These are phyloP conservation scores for Lagocephalus sceleratus DNA, from an alignment of 2,797 vertebrate genomes.

Conservation along the genomic window DNA sequence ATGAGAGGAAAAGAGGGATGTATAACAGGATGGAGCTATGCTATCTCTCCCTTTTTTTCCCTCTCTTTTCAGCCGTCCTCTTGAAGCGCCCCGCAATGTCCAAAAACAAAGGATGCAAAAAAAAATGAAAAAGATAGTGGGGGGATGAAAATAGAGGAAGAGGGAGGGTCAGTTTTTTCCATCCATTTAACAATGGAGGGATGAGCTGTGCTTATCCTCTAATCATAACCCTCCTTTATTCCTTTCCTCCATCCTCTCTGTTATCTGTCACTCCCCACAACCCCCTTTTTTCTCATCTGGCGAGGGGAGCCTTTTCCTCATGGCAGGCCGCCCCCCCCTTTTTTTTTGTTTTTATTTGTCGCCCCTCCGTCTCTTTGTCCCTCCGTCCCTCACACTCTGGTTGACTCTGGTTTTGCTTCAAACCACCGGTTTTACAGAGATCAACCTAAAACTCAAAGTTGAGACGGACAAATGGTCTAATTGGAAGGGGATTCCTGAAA, in stretches of 20 bases:
- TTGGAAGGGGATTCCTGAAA: no score
- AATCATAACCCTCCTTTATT: slow-evolving; percentile 67
- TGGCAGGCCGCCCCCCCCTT: slow-evolving; percentile 26
- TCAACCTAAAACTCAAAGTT: not conserved
- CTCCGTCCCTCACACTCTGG: slow-evolving; percentile 52
- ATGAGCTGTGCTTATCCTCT: slow-evolving; percentile 79
- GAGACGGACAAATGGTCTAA: no score
- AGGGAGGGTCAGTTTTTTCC: slow-evolving; percentile 62
- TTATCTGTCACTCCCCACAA: slow-evolving; percentile 40
- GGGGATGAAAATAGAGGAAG: slow-evolving; percentile 55
- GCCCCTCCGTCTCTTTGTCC: slow-evolving; percentile 61
- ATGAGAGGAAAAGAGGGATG: slow-evolving; percentile 50
- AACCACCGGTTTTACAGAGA: not conserved
- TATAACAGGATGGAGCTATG: slow-evolving; percentile 63
- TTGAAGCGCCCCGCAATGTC: slow-evolving; percentile 58
- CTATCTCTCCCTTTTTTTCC: slow-evolving; percentile 47
- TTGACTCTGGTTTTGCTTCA: slow-evolving; percentile 13
- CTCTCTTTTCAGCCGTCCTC: slow-evolving; percentile 47
- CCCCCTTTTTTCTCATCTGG: slow-evolving; percentile 50
- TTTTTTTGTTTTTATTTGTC: slow-evolving; percentile 32
- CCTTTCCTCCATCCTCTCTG: slow-evolving; percentile 48
- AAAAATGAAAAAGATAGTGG: slow-evolving; percentile 25
- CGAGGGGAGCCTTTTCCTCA: slow-evolving; percentile 47
- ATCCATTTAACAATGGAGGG: slow-evolving; percentile 72
- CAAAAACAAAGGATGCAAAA: slow-evolving; percentile 56